Base-by-base conservation (phyloP, 2,888 invertebrate genomes). In the Myopa tessellatipennis region DNA sequence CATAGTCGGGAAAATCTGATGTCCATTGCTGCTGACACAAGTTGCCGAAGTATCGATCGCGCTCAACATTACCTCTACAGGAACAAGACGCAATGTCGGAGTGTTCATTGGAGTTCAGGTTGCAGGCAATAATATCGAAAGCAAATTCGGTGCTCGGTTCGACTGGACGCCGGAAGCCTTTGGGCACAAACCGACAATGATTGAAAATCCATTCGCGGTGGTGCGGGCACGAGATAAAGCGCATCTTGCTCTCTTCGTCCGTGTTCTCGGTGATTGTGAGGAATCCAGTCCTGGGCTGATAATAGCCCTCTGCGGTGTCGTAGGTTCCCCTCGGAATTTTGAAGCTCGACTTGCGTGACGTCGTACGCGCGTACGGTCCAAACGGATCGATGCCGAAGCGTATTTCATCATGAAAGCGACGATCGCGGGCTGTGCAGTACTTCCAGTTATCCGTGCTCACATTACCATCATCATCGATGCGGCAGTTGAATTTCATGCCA, bases 261-360 rank as follows among this genome's bases (percentile, higher is more conserved):
- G 60, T 40, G n/a, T 69, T 60, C 18, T 75, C 68, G 61, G 50
- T 40, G 16, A 68, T 18, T 8, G 68, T 58, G 1, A 86, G 4
- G 79, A 85, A 84, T 5, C 85, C 82, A 4, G 90, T 91, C 36
- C 86, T 83, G 0, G 92, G 91, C 81, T 93, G 90, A 84, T 91
- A 94, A 84, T 94, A 93, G 0, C 95, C 95, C 84, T 94, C 94
- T 0, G 93, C 94, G 0, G 92, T 91, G 83, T 96, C 95, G 84
- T 93, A 95, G 83, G 91, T 92, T 0, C 92, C 92, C 0, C 88
- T 83, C 0, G 94, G 93, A 60, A 95, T 91, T 0, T 86, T 82
- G 45, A 92, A 89, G 0, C 92, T 89, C 0, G 92, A 92, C 82
- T 91, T 91, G 0, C 89, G 88, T 10, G 92, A 91, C 0, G 94